Evolutionary conservation across 2,113 vertebrate species (phyloP), one percentile per base, ranked within the genome.

Genomic region (Cryptotis parvus): DNA sequence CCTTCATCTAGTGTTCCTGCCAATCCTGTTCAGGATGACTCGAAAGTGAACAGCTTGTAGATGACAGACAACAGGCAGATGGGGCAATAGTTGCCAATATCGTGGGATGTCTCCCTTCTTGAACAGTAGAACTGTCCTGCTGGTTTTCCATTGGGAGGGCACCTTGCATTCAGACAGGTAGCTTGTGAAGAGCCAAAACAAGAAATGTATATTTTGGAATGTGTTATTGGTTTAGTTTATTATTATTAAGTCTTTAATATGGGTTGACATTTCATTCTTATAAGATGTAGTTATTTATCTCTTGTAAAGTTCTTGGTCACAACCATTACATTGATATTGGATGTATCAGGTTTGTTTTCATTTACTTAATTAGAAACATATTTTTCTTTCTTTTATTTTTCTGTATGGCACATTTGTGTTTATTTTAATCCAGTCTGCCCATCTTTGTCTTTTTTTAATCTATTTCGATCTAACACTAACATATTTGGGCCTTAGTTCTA

Each of bases 321-420:
- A 80, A 72, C 73, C 20, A n/a, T 65, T 58, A 58, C 29, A 80
- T 55, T 70, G 10, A 39, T 20, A 8, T 37, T 49, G 39, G n/a
- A n/a, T 68, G 79, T 31, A 77, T 7, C 37, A 72, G 68, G 22
- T 27, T 68, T 52, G 73, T 49, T 16, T 74, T 77, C n/a, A n/a
- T n/a, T 75, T 26, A 61, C 22, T 31, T 65, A 65, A 27, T 68
- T 55, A 69, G 45, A 84, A 69, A 84, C 37, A 75, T 12, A 35
- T 43, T 69, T n/a, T 90, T 39, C 35, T 52, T 84, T 24, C 24
- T 84, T 83, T 43, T 68, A 41, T 84, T 76, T 35, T 84, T 84
- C 72, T 91, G 33, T 58, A 37, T 91, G 45, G 1, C 29, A 33
- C 16, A 29, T 77, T 24, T 69, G 26, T 33, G 49, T 78, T 10